A percentile compares a stretch with the other conserved stretches of the same genome.
Evolutionary conservation across 2,113 vertebrate species (phyloP).

Genomic region (Halcyon malimbica): DNA sequence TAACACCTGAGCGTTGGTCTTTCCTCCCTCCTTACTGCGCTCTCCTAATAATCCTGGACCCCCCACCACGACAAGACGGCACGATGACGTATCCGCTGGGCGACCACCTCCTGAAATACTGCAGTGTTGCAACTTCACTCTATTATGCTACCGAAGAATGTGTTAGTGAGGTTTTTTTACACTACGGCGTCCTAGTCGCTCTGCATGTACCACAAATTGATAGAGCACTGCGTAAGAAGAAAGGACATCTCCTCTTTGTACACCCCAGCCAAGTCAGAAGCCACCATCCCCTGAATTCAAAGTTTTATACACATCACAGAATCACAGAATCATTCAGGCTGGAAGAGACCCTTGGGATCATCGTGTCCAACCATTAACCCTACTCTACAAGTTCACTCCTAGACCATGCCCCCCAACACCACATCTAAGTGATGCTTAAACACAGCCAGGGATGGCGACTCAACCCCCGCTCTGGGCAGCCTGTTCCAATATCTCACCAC

Average conservation of each 20-base stretch:
- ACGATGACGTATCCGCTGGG: accelerated
- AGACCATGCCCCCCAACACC: too few relatives aligned
- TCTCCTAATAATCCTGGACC: accelerated
- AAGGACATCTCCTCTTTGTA: neutral
- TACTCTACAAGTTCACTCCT: too few relatives aligned
- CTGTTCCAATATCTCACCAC: too few relatives aligned
- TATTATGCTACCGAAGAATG: accelerated
- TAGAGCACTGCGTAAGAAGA: neutral
- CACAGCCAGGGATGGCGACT: too few relatives aligned
- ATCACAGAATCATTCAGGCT: too few relatives aligned
- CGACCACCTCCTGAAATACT: neutral
- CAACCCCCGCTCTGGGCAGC: too few relatives aligned
- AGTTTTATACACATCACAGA: neutral
- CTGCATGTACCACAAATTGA: neutral
- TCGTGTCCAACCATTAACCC: too few relatives aligned
- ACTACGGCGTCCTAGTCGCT: neutral
- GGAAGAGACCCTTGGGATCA: too few relatives aligned
- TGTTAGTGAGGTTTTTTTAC: neutral
- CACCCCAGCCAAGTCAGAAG: neutral
- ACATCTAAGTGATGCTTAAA: too few relatives aligned
- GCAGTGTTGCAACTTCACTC: neutral
- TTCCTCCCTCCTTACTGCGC: neutral
- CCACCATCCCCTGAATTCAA: accelerated
- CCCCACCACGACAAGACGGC: accelerated
- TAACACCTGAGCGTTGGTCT: neutral